Conservation (phyloP, 2,113 vertebrate species). For the Heliornis fulica region DNA sequence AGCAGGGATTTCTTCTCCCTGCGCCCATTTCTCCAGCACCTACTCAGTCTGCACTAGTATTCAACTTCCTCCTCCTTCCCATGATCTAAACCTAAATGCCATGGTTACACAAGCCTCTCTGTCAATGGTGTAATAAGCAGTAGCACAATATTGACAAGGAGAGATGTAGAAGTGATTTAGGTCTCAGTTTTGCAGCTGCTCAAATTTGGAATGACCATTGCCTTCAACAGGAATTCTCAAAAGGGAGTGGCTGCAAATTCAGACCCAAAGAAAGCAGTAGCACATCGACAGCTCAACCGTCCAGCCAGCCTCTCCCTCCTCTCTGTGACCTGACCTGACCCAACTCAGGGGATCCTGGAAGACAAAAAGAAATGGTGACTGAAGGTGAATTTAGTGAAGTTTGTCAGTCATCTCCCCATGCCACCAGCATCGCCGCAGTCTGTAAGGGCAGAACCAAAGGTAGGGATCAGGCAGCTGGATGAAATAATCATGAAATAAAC, state of each 20-base stretch:
- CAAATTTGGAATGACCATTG: not conserved
- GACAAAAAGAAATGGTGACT: not conserved
- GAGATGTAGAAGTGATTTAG: not conserved
- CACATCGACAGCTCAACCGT: not conserved
- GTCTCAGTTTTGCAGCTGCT: slow-evolving; percentile 7
- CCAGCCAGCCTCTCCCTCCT: not conserved
- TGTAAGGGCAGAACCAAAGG: not conserved
- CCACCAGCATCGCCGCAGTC: not conserved
- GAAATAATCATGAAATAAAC: not conserved
- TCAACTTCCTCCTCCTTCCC: not conserved
- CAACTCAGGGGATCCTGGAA: not conserved
- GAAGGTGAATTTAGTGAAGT: not conserved
- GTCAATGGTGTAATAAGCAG: not conserved
- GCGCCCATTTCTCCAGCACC: not conserved
- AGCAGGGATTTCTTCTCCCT: not conserved
- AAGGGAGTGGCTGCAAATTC: slow-evolving; percentile 18
- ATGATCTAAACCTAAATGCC: not conserved
- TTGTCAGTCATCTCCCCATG: not conserved
- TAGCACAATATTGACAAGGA: not conserved
- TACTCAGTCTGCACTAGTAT: not conserved
- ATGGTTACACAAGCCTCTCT: not conserved
- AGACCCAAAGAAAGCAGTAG: slow-evolving; percentile 51
- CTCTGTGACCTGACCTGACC: not conserved
- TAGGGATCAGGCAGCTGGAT: not conserved
- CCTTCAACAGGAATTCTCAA: not conserved